Base-by-base conservation (phyloP, 2,113 vertebrate genomes). In the Pao palembangensis region DNA sequence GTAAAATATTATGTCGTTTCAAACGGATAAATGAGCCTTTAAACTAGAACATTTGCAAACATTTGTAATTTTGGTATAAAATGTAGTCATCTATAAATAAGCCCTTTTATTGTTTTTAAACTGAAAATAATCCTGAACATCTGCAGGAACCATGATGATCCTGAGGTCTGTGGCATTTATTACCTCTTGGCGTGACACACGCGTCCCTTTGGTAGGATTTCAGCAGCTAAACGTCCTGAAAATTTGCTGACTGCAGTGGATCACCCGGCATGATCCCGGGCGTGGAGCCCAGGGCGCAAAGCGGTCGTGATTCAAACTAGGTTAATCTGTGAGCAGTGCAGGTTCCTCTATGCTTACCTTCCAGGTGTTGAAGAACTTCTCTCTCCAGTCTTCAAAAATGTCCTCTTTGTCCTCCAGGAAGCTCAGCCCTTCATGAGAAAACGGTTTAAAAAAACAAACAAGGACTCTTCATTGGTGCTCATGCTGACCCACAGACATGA, bases 331-430 rank as follows among this genome's bases (percentile, higher is more conserved):
- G 65, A 11, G 60, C 14, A 8, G 28, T 8, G 69, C 74, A 64
- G 66, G 43, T 46, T 55, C 62, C 41, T 31, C 15, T 6, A 31
- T 10, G 15, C 69, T 67, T 88, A 95, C 95, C 94, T 94, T 93
- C 67, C 95, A 96, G 0, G 94, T 96, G 84, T 95, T 96, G 90
- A 94, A 94, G 76, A 97, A 96, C 85, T 96, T 97, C 68, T 93
- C 91, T 71, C 84, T 93, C 90, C 94, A 92, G 80, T 94, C 94
- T 61, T 92, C 91, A 68, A 95, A 91, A 41, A 94, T 72, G 55
- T 98, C 94, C 31, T 96, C 93, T 79, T 96, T 93, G n/a, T 69
- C 91, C 76, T 97, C 94, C 69, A 96, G 73, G 71, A 93, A 80
- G 79, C 93, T 96, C 88, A 97, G 93, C 5, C 94, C 95, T 97